phyloP scores from a whole-genome alignment of 1,140 invertebrate species.

The Mycetomoellerius zeteki region DNA sequence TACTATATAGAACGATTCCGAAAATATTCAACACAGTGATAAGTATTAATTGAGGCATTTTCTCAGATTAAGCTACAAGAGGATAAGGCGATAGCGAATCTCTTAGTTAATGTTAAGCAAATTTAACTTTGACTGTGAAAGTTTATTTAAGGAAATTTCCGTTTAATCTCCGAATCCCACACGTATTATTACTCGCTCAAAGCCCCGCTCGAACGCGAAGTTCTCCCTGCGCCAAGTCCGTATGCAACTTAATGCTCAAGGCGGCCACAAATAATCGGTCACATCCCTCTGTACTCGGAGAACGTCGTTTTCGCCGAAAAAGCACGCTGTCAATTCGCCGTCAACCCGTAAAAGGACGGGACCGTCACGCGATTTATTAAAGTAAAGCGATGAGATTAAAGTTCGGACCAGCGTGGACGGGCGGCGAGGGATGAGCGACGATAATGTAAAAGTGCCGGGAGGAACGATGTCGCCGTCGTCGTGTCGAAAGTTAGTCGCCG shows the following conservation, averaged over 20 bases:
- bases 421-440: constrained; percentile 59
- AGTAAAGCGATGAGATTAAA: constrained; percentile 64
- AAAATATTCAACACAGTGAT: constrained; percentile 35
- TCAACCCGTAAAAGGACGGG: constrained; percentile 49
- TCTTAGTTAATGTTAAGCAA: constrained; percentile 18
- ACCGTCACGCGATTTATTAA: constrained; percentile 60
- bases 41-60: constrained; percentile 39
- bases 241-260: neutral
- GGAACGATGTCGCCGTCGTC: constrained; percentile 38
- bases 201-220: neutral
- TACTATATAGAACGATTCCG: neutral
- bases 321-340: constrained; percentile 39
- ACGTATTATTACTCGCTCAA: constrained; percentile 33
- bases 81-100: neutral
- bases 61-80: constrained; percentile 13
- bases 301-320: constrained; percentile 38
- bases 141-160: constrained; percentile 37
- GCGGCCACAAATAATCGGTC: constrained; percentile 31
- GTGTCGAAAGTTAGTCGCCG: constrained; percentile 56
- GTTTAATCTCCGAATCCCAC: constrained; percentile 40
- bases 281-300: no score
- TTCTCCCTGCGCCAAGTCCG: no score
- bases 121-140: constrained; percentile 26
- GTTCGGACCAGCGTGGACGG: constrained; percentile 45
- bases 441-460: constrained; percentile 59